These are phyloP conservation scores for Euwallacea fornicatus DNA, from an alignment of 1,140 invertebrate genomes.

Conservation along the genomic window DNA sequence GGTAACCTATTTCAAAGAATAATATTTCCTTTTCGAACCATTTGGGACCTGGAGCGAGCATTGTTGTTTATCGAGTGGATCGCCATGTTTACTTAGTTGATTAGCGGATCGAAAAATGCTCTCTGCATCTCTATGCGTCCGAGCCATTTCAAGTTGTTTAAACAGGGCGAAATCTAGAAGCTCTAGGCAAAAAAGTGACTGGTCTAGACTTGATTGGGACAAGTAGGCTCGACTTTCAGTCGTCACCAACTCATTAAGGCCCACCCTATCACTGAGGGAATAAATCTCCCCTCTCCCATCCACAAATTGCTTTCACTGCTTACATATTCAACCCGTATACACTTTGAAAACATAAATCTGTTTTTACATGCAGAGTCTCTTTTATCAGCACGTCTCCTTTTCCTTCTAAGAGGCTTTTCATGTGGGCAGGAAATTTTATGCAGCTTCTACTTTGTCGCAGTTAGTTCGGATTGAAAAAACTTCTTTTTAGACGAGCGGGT, in stretches of 20 bases:
- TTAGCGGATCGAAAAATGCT: constrained; percentile 34
- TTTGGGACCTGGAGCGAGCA: constrained; percentile 6
- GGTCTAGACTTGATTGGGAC: constrained; percentile 18
- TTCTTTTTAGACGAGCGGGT: constrained; percentile 19
- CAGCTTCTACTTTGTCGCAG: constrained; percentile 35
- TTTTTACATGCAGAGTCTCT: constrained; percentile 37
- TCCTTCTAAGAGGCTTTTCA: constrained; percentile 37
- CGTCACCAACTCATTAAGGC: too few species aligned
- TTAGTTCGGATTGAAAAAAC: constrained; percentile 30
- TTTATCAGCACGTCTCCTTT: constrained; percentile 36
- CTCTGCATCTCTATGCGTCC: constrained; percentile 17
- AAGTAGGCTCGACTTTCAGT: constrained; percentile 11
- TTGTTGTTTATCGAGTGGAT: constrained; percentile 31
- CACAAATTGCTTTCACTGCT: constrained; percentile 34
- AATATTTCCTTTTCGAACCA: constrained; percentile 26
- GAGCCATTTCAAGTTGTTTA: constrained; percentile 21
- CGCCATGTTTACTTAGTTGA: constrained; percentile 31
- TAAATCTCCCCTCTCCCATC: constrained; percentile 26
- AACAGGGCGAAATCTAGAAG: constrained; percentile 15
- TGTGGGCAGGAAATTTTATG: constrained; percentile 36
- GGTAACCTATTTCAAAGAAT: constrained; percentile 24
- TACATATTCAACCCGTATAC: constrained; percentile 34
- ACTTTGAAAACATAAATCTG: constrained; percentile 36
- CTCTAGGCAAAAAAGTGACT: background rate
- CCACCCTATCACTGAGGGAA: background rate